These are phyloP conservation scores for Danio kyathit DNA, from an alignment of 2,797 vertebrate species.

Conservation along the genomic window DNA sequence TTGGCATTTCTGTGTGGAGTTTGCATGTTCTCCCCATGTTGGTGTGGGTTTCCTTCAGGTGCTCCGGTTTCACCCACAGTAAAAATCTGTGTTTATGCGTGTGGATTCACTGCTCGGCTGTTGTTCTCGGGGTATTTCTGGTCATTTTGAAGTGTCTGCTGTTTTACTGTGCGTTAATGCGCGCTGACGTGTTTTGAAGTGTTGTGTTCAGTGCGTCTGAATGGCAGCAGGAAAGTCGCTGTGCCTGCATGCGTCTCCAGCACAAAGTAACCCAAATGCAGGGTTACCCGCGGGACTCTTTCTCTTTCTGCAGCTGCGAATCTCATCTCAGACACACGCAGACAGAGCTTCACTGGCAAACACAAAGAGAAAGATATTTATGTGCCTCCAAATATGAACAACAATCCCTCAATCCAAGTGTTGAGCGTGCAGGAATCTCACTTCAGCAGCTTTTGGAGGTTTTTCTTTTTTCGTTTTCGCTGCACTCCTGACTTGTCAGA, in stretches of 20 bases:
- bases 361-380: constrained; percentile 53
- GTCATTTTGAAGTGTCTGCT: constrained; percentile 37
- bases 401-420: constrained; percentile 55
- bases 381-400: constrained; percentile 59
- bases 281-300: constrained; percentile 69
- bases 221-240: constrained; percentile 71
- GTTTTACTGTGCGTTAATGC: constrained; percentile 64
- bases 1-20: too few species aligned
- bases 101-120: neutral
- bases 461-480: neutral
- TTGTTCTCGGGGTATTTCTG: constrained; percentile 31
- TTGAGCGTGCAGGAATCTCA: constrained; percentile 21
- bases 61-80: too few species aligned
- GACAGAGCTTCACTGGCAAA: constrained; percentile 39
- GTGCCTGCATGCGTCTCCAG: constrained; percentile 67
- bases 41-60: too few species aligned
- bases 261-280: constrained; percentile 68
- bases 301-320: constrained; percentile 52
- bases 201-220: constrained; percentile 70
- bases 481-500: constrained; percentile 22
- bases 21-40: too few species aligned
- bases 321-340: constrained; percentile 44
- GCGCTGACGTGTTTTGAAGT: constrained; percentile 72
- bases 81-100: neutral
- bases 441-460: neutral